A percentile compares a stretch with the other conserved stretches of the same genome.
phyloP scores from a whole-genome alignment of 2,113 vertebrate species.

The Gnathonemus echidnorhynchus region DNA sequence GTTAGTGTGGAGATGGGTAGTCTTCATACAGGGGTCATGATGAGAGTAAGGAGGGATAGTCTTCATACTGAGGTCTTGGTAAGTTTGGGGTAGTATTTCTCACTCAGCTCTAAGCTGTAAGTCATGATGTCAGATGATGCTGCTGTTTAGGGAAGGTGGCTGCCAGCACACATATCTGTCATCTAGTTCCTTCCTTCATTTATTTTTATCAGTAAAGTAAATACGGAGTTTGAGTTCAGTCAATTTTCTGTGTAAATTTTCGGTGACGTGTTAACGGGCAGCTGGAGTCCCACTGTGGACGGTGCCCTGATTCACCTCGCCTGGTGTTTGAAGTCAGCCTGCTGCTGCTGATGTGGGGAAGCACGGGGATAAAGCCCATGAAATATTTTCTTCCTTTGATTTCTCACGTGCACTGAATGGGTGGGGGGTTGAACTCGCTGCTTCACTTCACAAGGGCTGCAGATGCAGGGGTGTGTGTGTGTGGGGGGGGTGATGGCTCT shows the following conservation, averaged over 20 bases:
- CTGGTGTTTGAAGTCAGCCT: not conserved
- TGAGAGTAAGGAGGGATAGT: too few species aligned
- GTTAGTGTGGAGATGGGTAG: not conserved
- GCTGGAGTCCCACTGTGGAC: not conserved
- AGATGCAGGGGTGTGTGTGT: constrained; percentile 34
- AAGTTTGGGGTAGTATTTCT: not conserved
- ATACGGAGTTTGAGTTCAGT: not conserved
- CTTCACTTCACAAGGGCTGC: not conserved
- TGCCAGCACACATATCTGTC: not conserved
- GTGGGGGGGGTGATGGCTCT: constrained; percentile 44
- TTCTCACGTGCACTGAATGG: not conserved
- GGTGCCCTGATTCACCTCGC: not conserved
- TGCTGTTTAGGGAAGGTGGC: not conserved
- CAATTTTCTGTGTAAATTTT: not conserved
- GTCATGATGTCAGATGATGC: not conserved
- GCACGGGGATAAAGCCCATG: not conserved
- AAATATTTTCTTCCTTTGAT: not conserved
- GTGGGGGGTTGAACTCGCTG: not conserved
- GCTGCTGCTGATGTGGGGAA: not conserved
- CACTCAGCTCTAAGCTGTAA: not conserved
- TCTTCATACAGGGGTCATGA: not conserved
- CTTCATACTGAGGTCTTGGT: not conserved
- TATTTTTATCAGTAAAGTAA: not conserved
- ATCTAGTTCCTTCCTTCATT: not conserved
- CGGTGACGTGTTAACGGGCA: not conserved